Evolutionary conservation across 1,140 invertebrate genomes (phyloP), one percentile per base, ranked within the genome.

Genomic region (Gryllus bimaculatus): DNA sequence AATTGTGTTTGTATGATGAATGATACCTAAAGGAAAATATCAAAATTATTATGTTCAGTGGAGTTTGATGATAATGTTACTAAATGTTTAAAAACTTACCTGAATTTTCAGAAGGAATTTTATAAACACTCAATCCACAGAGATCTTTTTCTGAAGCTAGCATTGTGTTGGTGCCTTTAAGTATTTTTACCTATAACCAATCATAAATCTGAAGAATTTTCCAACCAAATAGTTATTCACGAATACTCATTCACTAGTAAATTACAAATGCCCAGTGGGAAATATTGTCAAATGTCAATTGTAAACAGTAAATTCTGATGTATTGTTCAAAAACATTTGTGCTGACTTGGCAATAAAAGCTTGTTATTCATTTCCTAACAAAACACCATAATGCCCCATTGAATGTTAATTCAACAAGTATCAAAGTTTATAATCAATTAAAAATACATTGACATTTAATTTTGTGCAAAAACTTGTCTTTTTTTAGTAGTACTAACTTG

Each of bases 71-170:
- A 66, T 66, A 66, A 66, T 39, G 5, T 39, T 5, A 66, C 54
- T 18, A 66, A 66, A 66, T 66, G 18, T 66, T 66, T 18, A 66
- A 76, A 10, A 76, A 48, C 48, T 1, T 75, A 79, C 78, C 78
- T 79, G 78, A 47, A 0, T 79, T 47, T 48, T 47, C 73, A 7
- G 73, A 74, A 20, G 49, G 47, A n/a, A 78, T 73, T 26, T 75
- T 74, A 79, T 74, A 74, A 47, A 79, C 48, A 47, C 26, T 15
- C 26, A 48, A 39, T 20, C 73, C 78, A 74, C n/a, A n/a, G 0
- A 74, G 8, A 7, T 74, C 47, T 75, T 47, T 48, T 48, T 79
- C 73, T 18, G 78, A 79, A 7, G 74, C 18, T 47, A 79, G 26
- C 20, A 79, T 20, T 79, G 12, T 77, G 13, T 48, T 48, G 47